Evolutionary conservation across 1,140 invertebrate species (phyloP).

Genomic region (Aricia agestis): DNA sequence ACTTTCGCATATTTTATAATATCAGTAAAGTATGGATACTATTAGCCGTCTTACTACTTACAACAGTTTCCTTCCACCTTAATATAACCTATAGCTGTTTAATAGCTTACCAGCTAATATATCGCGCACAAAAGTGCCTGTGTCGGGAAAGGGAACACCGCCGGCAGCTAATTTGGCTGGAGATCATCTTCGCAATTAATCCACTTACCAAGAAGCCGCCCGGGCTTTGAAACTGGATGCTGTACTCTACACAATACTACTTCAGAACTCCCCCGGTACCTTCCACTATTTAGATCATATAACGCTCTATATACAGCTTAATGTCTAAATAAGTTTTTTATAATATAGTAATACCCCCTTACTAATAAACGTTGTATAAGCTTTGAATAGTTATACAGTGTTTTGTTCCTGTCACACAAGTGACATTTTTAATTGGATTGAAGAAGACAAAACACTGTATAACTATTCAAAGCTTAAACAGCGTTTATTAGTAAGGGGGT

Average conservation of each 20-base stretch:
- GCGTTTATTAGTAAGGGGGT: too few species aligned
- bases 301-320: conserved; percentile 17
- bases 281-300: conserved; percentile 8
- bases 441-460: too few species aligned
- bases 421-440: too few species aligned
- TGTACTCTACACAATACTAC: conserved; percentile 24
- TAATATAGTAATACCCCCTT: too few species aligned
- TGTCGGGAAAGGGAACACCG: conserved; percentile 54
- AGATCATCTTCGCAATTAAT: conserved; percentile 70
- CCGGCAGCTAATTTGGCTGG: conserved; percentile 66
- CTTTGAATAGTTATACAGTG: too few species aligned
- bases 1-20: too few species aligned
- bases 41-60: not conserved
- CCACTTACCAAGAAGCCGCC: conserved; percentile 57
- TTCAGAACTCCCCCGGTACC: conserved; percentile 32
- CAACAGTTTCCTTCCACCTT: not conserved
- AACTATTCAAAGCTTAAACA: too few species aligned
- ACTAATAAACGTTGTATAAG: too few species aligned
- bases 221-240: conserved; percentile 63
- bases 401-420: too few species aligned
- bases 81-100: not conserved
- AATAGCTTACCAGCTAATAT: not conserved
- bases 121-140: conserved; percentile 22
- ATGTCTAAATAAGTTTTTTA: too few species aligned
- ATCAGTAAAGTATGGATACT: too few species aligned